Conservation (phyloP, 2,888 invertebrate species). For the Volucella zonaria region DNA sequence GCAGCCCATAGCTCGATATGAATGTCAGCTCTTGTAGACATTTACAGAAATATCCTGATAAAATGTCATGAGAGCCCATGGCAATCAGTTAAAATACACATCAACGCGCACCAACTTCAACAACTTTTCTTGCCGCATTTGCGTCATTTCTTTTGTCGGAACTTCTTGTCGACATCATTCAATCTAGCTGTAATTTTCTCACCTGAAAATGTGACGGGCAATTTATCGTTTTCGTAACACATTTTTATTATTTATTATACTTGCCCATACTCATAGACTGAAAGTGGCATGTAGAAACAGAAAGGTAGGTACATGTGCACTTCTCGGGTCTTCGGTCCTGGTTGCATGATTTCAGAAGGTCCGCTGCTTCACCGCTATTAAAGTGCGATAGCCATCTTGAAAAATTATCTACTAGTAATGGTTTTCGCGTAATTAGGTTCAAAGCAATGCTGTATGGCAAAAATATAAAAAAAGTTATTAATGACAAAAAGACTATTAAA, state of each 20-base stretch:
- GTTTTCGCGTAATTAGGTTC: constrained; percentile 83
- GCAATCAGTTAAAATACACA: constrained; percentile 72
- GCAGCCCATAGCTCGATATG: constrained; percentile 48
- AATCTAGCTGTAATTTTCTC: constrained; percentile 74
- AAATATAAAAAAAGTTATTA: constrained; percentile 55
- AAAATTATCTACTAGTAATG: constrained; percentile 82
- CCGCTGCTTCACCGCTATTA: constrained; percentile 78
- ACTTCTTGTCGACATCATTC: constrained; percentile 72
- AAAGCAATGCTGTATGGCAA: constrained; percentile 65
- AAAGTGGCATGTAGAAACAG: constrained; percentile 11
- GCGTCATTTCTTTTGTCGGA: constrained; percentile 71
- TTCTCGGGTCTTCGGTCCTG: constrained; percentile 63
- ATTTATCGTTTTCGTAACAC: constrained; percentile 73
- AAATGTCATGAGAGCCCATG: constrained; percentile 67
- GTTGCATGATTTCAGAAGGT: constrained; percentile 68
- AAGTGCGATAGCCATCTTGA: constrained; percentile 82
- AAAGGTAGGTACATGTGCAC: constrained; percentile 19
- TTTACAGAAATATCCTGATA: constrained; percentile 70
- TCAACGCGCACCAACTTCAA: constrained; percentile 38
- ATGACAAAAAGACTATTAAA: constrained; percentile 63
- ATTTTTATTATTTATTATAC: constrained; percentile 73
- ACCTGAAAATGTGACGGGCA: constrained; percentile 74
- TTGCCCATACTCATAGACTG: constrained; percentile 55
- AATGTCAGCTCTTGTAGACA: constrained; percentile 70
- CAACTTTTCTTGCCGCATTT: constrained; percentile 57